Base-by-base conservation (phyloP, 2,113 vertebrate species). In the Loxodonta africana region DNA sequence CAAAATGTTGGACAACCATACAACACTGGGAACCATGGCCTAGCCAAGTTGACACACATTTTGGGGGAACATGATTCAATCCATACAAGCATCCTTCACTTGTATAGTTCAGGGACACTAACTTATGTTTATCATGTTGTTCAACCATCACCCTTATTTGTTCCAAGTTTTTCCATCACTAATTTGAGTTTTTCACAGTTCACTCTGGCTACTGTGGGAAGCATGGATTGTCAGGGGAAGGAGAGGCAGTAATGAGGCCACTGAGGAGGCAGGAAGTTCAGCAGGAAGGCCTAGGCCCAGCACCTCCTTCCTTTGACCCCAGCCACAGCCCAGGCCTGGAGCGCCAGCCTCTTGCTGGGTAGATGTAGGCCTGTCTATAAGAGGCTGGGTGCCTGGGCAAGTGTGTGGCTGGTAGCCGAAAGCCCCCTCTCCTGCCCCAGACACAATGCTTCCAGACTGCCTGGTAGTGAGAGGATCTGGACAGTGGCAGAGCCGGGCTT, bases 381-480 rank as follows among this genome's bases (percentile, higher is more conserved):
- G 71, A 73, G 83, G 41, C 69, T 37, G 17, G 17, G 15, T 6
- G 60, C 73, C 90, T 28, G 21, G 63, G 76, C 0, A 0, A 63
- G 21, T 1, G n/a, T 7, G 48, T 90, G 81, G 76, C 37, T 23
- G 57, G 77, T 1, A 20, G 3, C 51, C 82, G 5, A 73, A 69
- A 37, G 62, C 12, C 53, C 3, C 57, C 37, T 37, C 26, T 74
- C 18, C 7, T 1, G 51, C 17, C 73, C 28, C 62, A 60, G 76
- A 76, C 10, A 6, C 3, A 69, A 20, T 0, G 8, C 0, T 1
- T 67, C n/a, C 0, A 2, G 86, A 69, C 37, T 5, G 6, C 48
- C 48, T 67, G 76, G 48, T 37, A 71, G 23, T 11, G 46, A 71
- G 85, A 8, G 25, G 26, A 37, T 23, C 37, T 25, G 77, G 88